Conservation (phyloP, 2,888 invertebrate genomes). For the Xestoiulus laeticollis region DNA sequence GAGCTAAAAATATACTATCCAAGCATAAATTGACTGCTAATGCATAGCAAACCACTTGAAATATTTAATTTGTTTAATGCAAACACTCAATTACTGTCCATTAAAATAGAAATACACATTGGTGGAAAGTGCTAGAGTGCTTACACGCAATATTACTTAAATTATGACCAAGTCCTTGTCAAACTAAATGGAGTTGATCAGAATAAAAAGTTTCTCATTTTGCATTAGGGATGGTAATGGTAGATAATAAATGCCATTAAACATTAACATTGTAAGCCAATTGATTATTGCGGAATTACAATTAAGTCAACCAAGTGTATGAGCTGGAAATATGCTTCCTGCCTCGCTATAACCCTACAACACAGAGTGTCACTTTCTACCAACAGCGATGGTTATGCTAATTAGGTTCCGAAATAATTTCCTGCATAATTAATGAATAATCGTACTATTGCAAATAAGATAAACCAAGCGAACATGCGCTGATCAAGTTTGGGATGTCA, state of each 20-base stretch:
- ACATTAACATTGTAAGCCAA: neutral
- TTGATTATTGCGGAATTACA: neutral
- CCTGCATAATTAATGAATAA: neutral
- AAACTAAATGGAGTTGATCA: neutral
- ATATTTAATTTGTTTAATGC: constrained; percentile 29
- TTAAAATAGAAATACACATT: neutral
- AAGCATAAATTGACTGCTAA: neutral
- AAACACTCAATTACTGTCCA: neutral
- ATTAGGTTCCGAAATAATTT: neutral
- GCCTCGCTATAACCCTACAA: neutral
- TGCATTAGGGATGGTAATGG: neutral
- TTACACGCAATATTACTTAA: neutral
- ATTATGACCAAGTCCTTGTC: neutral
- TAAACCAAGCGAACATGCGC: neutral
- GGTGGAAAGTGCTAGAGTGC: neutral
- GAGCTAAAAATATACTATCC: neutral
- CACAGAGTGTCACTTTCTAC: neutral
- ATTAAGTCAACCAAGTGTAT: neutral
- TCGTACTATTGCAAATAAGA: neutral
- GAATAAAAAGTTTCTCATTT: neutral
- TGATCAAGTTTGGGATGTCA: neutral
- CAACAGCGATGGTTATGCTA: neutral
- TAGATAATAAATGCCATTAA: neutral
- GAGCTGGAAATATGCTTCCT: neutral
- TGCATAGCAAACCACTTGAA: neutral